Conservation (phyloP, 2,888 invertebrate genomes). For the Glyphotaelius pellucidus region DNA sequence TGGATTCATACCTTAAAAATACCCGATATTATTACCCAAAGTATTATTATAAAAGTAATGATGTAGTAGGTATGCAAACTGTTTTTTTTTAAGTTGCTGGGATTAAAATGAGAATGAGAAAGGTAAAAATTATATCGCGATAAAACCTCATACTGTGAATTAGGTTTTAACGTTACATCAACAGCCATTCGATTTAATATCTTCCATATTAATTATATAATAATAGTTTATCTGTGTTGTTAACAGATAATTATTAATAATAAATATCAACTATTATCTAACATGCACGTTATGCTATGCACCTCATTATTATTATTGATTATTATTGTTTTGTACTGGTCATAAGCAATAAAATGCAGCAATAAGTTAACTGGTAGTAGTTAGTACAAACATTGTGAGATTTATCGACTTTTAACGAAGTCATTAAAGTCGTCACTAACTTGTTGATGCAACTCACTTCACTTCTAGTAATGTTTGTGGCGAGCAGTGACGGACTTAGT, state of each 20-base stretch:
- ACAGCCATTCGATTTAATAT: too few species aligned
- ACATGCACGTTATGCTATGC: not conserved
- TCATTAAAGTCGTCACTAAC: conserved; percentile 15
- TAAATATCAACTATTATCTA: not conserved
- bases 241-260: not conserved
- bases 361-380: not conserved
- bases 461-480: not conserved
- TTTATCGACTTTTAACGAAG: conserved; percentile 36
- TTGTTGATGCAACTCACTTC: not conserved
- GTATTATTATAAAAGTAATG: too few species aligned
- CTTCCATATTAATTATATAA: too few species aligned
- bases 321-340: not conserved
- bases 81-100: too few species aligned
- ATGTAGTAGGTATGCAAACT: too few species aligned
- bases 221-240: too few species aligned
- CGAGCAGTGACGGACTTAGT: not conserved
- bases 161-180: too few species aligned
- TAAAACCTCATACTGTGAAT: too few species aligned
- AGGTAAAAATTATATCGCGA: too few species aligned
- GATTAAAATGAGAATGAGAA: too few species aligned
- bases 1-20: too few species aligned
- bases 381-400: not conserved
- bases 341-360: not conserved
- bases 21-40: too few species aligned
- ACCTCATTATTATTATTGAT: not conserved